Base-by-base conservation (phyloP, 2,113 vertebrate genomes). In the Pteronura brasiliensis region DNA sequence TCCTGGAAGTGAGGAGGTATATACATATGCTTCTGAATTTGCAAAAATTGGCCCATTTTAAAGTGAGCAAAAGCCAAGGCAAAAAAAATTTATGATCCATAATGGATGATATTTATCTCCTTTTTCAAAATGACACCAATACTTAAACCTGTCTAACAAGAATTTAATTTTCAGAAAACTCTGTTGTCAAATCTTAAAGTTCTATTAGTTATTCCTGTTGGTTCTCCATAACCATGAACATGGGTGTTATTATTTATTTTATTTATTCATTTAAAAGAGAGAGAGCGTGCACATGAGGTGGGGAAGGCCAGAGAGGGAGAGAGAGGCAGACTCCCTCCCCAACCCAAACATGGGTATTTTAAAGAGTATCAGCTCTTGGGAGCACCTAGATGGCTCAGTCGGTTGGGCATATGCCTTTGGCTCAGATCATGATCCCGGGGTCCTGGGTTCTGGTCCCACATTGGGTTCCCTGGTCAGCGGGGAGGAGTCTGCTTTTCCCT, bases 41-140 rank as follows among this genome's bases (percentile, higher is more conserved):
- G 34, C 49, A 87, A 94, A 87, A 52, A 25, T 4, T 13, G 13
- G 59, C 7, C 23, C 36, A 12, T 71, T 83, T 90, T 44, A 15
- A 94, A 79, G 34, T 42, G 3, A 34, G 29, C 57, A 90, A 96
- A 67, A 36, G 31, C 72, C 72, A 88, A 42, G 34, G 4, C 20
- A 36, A 83, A 74, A 31, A 57, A 63, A 1, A 31, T 87, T 85
- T 61, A 49, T 39, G 47, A 82, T 77, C 31, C 59, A 72, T 49
- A 69, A 17, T 34, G 47, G 11, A n/a, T 80, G 27, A 29, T 47
- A 11, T 34, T 88, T 61, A 77, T 23, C 52, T 67, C 49, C 12
- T 65, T 80, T 87, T 91, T 65, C 65, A 57, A 42, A 92, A 84
- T 94, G 81, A 84, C 31, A 86, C 25, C 90, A 83, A 92, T 31